Evolutionary conservation across 2,113 vertebrate genomes (phyloP), one percentile per base, ranked within the genome.

Genomic region (Xiphophorus maculatus): DNA sequence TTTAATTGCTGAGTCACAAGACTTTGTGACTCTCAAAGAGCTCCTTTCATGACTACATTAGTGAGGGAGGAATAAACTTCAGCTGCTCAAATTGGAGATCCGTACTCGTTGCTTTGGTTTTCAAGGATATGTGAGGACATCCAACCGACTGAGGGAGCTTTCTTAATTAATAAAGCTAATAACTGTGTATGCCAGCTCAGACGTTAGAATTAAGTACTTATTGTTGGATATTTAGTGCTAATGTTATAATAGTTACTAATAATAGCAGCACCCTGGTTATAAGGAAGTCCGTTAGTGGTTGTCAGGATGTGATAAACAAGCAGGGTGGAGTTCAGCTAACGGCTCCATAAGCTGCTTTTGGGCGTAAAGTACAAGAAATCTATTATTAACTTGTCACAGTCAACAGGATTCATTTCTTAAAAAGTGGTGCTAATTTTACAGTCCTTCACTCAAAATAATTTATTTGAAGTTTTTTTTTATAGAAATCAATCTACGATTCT

Each of bases 1-100:
- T 66, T 62, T 58, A 48, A 44, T 33, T n/a, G 10, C 73, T 84
- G 66, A 85, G 73, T 88, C 88, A 89, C 72, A 76, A 83, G 84
- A 89, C 77, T 69, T 67, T 10, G 9, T 37, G 19, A 11, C 37
- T 75, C 66, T 83, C 77, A 74, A 68, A 76, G 65, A 66, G 74
- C 72, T 78, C 3, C 67, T 87, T 64, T 84, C 54, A 71, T 81
- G 14, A 48, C 48, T 44, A 17, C 28, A 63, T 5, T 9, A 81
- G 69, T 3, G 5, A 22, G 64, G 70, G 29, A 58, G 19, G 76
- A 80, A 81, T 74, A 81, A 77, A 73, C 37, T 73, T 42, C 15
- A 1, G 11, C 73, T 71, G 54, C 61, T 61, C 42, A 60, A n/a
- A 76, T 22, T 32, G 22, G 14, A 72, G 42, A 14, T 51, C 63